A percentile compares a stretch with the other conserved stretches of the same genome.
These are phyloP conservation scores for Thalassoma bifasciatum DNA, from an alignment of 2,113 vertebrate species.

Conservation along the genomic window DNA sequence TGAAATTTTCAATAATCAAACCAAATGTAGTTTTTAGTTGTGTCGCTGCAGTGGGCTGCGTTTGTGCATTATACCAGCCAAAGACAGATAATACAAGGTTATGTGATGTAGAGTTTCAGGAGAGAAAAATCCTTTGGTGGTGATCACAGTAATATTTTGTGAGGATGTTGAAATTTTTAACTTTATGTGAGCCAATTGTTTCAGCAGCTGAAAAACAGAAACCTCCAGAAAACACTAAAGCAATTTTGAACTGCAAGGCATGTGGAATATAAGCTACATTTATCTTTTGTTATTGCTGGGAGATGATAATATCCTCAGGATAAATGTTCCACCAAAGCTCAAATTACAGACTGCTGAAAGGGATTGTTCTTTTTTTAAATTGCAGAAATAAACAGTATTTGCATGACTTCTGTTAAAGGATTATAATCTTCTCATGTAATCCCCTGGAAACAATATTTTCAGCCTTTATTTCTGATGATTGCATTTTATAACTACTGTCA, in stretches of 20 bases:
- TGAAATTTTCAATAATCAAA: not conserved
- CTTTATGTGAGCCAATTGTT: too few species aligned
- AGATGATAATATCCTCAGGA: conserved; percentile 2
- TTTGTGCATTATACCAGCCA: too few species aligned
- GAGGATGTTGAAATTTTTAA: not conserved
- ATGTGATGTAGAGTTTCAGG: not conserved
- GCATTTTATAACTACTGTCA: not conserved
- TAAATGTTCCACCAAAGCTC: not conserved
- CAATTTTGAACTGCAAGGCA: not conserved
- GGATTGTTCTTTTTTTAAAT: not conserved
- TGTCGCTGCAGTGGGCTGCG: not conserved
- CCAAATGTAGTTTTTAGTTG: not conserved
- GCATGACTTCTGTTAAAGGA: not conserved
- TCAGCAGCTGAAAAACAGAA: too few species aligned
- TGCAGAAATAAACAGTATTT: not conserved
- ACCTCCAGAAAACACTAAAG: not conserved
- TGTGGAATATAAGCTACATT: not conserved
- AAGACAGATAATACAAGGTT: too few species aligned
- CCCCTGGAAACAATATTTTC: not conserved
- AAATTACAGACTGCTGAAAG: conserved; percentile 3
- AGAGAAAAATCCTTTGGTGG: too few species aligned
- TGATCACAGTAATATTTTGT: not conserved
- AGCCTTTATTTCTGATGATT: not conserved
- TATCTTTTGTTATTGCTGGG: not conserved
- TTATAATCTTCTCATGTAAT: not conserved